These are phyloP conservation scores for Numenius arquata DNA, from an alignment of 2,113 vertebrate species.

Conservation along the genomic window DNA sequence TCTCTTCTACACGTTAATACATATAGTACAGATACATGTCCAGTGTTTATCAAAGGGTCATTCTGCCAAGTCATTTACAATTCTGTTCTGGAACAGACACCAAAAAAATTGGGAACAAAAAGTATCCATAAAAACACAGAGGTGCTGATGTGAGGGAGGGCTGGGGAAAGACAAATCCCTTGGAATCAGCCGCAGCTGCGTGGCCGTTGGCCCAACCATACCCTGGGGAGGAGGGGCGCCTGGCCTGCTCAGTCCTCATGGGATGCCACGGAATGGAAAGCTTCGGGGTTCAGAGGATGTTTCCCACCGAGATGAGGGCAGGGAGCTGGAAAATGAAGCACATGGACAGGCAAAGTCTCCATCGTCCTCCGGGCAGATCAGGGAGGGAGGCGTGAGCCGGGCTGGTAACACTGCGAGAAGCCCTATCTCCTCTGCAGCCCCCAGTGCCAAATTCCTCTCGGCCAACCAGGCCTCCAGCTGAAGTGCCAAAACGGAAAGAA, in stretches of 20 bases:
- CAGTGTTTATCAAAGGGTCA: constrained; percentile 67
- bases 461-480: not conserved
- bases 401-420: not conserved
- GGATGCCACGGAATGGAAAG: not conserved
- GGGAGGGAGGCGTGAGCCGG: not conserved
- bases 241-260: not conserved
- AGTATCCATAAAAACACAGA: constrained; percentile 38
- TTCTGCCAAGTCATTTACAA: constrained; percentile 57
- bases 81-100: constrained; percentile 58
- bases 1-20: constrained; percentile 73
- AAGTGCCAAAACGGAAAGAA: not conserved
- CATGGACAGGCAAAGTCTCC: not conserved
- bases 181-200: not conserved
- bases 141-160: constrained; percentile 46
- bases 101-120: constrained; percentile 25
- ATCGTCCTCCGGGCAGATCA: not conserved
- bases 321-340: not conserved
- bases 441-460: not conserved
- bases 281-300: not conserved
- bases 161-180: not conserved
- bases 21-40: constrained; percentile 73
- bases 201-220: not conserved
- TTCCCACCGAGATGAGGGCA: not conserved
- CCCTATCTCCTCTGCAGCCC: not conserved
- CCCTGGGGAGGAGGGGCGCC: not conserved